Base-by-base conservation (phyloP, 2,797 vertebrate genomes). In the Eremophila alpestris region DNA sequence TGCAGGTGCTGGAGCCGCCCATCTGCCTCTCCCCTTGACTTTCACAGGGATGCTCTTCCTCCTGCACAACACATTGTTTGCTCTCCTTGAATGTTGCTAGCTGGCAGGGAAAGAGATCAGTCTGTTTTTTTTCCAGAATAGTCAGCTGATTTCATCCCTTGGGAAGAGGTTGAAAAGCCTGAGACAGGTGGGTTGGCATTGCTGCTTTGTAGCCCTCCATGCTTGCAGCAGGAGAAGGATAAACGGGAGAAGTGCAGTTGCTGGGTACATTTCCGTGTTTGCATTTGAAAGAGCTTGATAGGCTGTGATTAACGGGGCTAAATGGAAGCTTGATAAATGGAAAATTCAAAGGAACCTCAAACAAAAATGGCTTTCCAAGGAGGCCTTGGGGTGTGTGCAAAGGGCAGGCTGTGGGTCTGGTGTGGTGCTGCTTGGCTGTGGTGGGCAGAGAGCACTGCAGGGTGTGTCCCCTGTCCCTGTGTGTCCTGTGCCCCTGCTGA, bases 241-340 rank as follows among this genome's bases (percentile, higher is more conserved):
- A 83, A 96, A 85, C 63, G 11, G 16, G 14, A 87, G 95, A 79
- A 96, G 82, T 93, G 88, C 94, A 60, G 93, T 97, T 78, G 95
- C 95, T 92, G 92, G 85, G 86, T 96, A 3, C 95, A 94, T 96
- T 94, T 70, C 70, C 67, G 46, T 97, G 96, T 97, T 97, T 97
- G 94, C 96, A 85, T 97, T 97, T 96, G 94, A 94, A 96, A 94
- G 92, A 83, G 77, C 81, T 85, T 62, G 96, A 96, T 97, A 96
- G 96, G 94, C 80, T 86, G 79, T 96, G 96, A 97, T 97, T 97
- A 97, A 96, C 89, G 89, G 97, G 83, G 93, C 92, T 95, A 96
- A 96, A 96, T 89, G 52, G 68, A 77, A 86, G 91, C 92, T 93
- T 95, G 87, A 93, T 93, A 93, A 93, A 81, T 63, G 65, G 75